Evolutionary conservation across 2,113 vertebrate species (phyloP).

Genomic region (Cyphotilapia sp.): DNA sequence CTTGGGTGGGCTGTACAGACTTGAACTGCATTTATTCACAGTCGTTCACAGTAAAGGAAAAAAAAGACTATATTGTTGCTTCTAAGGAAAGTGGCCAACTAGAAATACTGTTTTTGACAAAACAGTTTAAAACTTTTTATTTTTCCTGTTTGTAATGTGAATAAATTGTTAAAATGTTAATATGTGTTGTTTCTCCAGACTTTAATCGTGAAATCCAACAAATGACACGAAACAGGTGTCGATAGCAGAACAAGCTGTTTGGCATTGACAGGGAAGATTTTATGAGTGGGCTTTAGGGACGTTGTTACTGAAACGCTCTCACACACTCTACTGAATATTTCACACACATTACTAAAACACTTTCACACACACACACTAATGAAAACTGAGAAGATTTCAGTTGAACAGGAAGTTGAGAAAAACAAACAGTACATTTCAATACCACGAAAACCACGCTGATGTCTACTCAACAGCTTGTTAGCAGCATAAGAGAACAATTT

Average conservation of each 20-base stretch:
- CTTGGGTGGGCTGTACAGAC: neutral
- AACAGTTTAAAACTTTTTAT: neutral
- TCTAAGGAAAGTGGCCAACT: neutral
- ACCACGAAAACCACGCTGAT: rapidly evolving
- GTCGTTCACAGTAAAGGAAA: neutral
- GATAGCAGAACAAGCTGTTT: neutral
- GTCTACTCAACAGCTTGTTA: neutral
- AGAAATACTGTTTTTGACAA: neutral
- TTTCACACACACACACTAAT: neutral
- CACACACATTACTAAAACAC: neutral
- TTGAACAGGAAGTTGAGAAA: neutral
- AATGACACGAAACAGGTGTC: neutral
- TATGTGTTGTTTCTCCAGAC: neutral
- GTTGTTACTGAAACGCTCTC: neutral
- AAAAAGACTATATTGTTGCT: neutral
- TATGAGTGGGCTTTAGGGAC: neutral
- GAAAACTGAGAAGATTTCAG: neutral
- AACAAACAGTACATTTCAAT: neutral
- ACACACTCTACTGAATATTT: neutral
- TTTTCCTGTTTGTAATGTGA: neutral
- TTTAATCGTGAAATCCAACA: neutral
- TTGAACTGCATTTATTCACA: neutral
- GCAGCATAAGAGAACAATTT: neutral
- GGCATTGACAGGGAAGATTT: neutral
- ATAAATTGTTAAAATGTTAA: neutral